Base-by-base conservation (phyloP, 2,888 invertebrate species). In the Quadroppia sp. region DNA sequence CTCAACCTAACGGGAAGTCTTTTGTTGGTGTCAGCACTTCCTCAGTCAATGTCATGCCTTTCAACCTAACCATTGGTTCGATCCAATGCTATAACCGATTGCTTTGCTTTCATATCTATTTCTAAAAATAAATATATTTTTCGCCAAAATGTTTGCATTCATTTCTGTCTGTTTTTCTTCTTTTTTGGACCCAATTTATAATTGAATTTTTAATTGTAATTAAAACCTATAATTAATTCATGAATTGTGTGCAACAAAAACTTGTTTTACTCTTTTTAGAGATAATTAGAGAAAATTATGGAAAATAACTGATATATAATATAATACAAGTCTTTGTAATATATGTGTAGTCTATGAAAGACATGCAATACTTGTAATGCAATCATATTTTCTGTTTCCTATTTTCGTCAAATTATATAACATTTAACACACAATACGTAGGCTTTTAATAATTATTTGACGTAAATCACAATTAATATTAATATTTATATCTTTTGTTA, bases 21-120 rank as follows among this genome's bases (percentile, higher is more conserved):
- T 69, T 69, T 69, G 69, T 69, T 42, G 4, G 13, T 69, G 25
- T 25, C 20, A 45, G 15, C 69, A 45, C 69, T 69, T 69, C 69
- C 69, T 69, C 23, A 45, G 45, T 69, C 42, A 69, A 69, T 69
- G 69, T 69, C 69, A 69, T 69, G 45, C 69, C 20, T 40, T 45
- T 20, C 28, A 53, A 53, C 30, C 15, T 3, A 4, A 48, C 17
- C 6, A 6, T n/a, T 48, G 6, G 48, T 48, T 48, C 53, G 7
- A 20, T 53, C 25, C 48, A 6, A 6, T 48, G 17, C 20, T 40
- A 36, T 4, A 17, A 56, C 11, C 4, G 56, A 1, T 23, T 28
- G 28, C 56, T 2, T 28, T 56, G 4, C 2, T 30, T 56, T 56
- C 28, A 56, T 13, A 15, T 2, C 1, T 56, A n/a, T 56, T 56